These are phyloP conservation scores for human (Homo sapiens) DNA, from an alignment of 2,113 vertebrate genomes.

Conservation along the genomic window DNA sequence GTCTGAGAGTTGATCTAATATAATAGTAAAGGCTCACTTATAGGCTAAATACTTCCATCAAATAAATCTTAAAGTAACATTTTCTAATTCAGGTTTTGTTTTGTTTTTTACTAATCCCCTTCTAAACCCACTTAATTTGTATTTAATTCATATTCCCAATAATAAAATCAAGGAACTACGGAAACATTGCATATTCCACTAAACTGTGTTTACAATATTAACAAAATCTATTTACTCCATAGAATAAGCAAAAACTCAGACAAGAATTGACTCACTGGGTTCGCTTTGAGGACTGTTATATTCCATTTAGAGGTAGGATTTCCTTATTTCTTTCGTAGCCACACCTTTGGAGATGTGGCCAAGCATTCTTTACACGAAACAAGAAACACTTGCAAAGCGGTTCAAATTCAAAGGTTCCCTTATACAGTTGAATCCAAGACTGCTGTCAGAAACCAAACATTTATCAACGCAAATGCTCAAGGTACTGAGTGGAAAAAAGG, in stretches of 20 bases:
- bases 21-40: background rate
- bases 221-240: background rate
- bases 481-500: background rate
- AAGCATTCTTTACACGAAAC: background rate
- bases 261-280: background rate
- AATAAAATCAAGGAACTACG: background rate
- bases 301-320: background rate
- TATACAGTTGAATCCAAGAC: slow-evolving; percentile 42
- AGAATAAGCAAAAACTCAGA: background rate
- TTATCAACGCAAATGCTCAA: slow-evolving; percentile 63
- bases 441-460: slow-evolving; percentile 63
- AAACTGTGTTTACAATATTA: background rate
- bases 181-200: background rate
- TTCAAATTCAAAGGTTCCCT: slow-evolving; percentile 29
- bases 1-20: background rate
- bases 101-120: background rate
- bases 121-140: background rate
- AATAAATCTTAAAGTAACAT: background rate
- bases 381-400: slow-evolving; percentile 37
- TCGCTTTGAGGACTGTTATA: background rate
- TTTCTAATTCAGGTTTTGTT: background rate
- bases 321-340: background rate
- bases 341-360: background rate
- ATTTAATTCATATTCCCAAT: background rate
- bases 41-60: background rate